Percentiles rank a stretch among this genome's conserved stretches.
Conservation (phyloP, 2,888 invertebrate genomes). For the Octodonta nipae region DNA sequence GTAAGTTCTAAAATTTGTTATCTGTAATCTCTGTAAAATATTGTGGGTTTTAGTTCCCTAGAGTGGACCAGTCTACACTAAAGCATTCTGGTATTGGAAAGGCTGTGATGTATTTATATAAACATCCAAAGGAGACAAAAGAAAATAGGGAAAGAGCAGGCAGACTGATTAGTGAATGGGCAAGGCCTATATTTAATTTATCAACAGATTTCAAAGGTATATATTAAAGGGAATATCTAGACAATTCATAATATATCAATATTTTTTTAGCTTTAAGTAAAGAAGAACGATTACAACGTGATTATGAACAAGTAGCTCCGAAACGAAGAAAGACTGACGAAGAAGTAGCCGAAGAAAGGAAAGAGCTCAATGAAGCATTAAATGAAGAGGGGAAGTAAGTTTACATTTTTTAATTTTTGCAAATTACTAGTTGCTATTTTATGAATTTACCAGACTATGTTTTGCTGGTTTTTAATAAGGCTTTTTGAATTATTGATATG, state of each 20-base stretch:
- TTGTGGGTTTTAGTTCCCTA: conserved; percentile 57
- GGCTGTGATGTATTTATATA: conserved; percentile 98
- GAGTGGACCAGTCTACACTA: conserved; percentile 73
- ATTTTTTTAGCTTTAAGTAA: conserved; percentile 57
- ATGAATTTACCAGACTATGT: no score
- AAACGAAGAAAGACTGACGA: conserved; percentile 39
- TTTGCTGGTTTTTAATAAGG: no score
- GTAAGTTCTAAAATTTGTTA: conserved; percentile 37
- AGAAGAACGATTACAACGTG: conserved; percentile 88
- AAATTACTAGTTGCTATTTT: no score
- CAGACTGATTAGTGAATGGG: conserved; percentile 92
- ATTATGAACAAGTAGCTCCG: conserved; percentile 76
- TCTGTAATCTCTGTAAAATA: background rate
- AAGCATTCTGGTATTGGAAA: conserved; percentile 96
- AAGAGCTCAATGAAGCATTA: conserved; percentile 53
- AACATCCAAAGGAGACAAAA: conserved; percentile 94
- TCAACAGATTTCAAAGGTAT: conserved; percentile 72
- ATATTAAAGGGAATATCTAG: conserved; percentile 4
- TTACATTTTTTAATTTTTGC: no score
- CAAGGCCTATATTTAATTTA: conserved; percentile 91
- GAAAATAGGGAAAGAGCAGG: conserved; percentile 82
- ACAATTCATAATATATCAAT: background rate
- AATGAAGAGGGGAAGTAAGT: conserved; percentile 46
- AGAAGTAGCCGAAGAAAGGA: conserved; percentile 36
- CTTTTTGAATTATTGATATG: no score